Percentiles rank a stretch among this genome's conserved stretches.
These are phyloP conservation scores for Adrianichthys oophorus DNA, from an alignment of 2,797 vertebrate species.

Conservation along the genomic window DNA sequence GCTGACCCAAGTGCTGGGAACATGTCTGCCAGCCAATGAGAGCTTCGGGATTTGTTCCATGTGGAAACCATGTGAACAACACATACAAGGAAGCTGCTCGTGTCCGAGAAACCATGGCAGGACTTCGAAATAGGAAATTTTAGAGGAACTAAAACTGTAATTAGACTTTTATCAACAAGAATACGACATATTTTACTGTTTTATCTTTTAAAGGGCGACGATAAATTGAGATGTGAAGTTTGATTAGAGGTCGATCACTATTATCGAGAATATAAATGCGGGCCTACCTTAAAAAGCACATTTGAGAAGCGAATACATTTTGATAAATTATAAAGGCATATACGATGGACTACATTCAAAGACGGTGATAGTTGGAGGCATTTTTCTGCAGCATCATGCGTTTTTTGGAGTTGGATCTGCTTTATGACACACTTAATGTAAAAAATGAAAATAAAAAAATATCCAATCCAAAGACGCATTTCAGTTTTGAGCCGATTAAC, in stretches of 20 bases:
- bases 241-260: conserved; percentile 11
- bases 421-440: conserved; percentile 2
- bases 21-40: conserved; percentile 75
- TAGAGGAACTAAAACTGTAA: not conserved
- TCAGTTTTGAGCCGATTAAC: not conserved
- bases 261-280: conserved; percentile 3
- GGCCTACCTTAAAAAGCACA: conserved; percentile 11
- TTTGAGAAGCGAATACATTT: not conserved
- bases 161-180: not conserved
- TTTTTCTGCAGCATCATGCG: conserved; percentile 27
- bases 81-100: conserved; percentile 79
- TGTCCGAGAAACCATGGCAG: conserved; percentile 32
- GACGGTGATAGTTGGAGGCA: conserved; percentile 40
- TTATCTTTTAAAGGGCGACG: not conserved
- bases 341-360: conserved; percentile 14
- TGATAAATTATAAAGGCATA: not conserved
- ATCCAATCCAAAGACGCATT: not conserved
- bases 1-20: conserved; percentile 47
- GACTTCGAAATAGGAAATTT: conserved; percentile 20
- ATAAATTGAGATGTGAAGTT: conserved; percentile 3
- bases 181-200: not conserved
- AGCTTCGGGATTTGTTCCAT: conserved; percentile 82
- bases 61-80: conserved; percentile 91
- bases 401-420: conserved; percentile 17
- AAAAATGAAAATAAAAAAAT: not conserved